A percentile compares a stretch with the other conserved stretches of the same genome.
Evolutionary conservation across 92 coral and sea anemone species (phyloP).

Genomic region (Actinostola sp.): DNA sequence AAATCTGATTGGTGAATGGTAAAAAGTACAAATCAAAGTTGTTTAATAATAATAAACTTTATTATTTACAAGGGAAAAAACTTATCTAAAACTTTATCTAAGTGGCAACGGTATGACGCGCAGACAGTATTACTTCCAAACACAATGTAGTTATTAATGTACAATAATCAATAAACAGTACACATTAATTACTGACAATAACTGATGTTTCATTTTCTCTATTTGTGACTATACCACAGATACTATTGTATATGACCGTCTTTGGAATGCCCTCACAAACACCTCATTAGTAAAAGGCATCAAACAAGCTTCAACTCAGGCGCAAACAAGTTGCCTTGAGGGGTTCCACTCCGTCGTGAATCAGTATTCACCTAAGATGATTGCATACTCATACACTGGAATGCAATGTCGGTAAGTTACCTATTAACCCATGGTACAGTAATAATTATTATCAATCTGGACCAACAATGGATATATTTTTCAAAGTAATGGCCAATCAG

Average conservation of each 20-base stretch:
- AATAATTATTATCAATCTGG: background rate
- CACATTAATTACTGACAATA: background rate
- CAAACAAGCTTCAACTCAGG: background rate
- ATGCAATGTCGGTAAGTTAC: background rate
- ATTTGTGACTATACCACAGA: background rate
- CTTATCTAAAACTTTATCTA: too few species aligned
- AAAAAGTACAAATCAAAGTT: too few species aligned
- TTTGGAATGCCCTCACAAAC: background rate
- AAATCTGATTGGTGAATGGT: too few species aligned
- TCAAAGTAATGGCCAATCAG: too few species aligned
- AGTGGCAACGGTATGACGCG: too few species aligned
- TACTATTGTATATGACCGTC: background rate
- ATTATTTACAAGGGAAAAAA: too few species aligned
- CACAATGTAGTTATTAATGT: too few species aligned
- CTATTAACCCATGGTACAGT: background rate
- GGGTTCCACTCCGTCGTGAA: background rate
- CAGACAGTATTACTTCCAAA: too few species aligned
- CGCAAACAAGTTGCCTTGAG: constrained; percentile 5
- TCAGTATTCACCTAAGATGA: constrained; percentile 3
- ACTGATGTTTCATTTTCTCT: background rate
- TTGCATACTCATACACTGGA: constrained; percentile 3
- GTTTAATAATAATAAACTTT: too few species aligned
- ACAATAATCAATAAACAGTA: background rate
- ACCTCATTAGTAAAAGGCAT: background rate
- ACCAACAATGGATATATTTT: too few species aligned